phyloP scores from a whole-genome alignment of 2,888 invertebrate species.

The Cheilosia grossa region DNA sequence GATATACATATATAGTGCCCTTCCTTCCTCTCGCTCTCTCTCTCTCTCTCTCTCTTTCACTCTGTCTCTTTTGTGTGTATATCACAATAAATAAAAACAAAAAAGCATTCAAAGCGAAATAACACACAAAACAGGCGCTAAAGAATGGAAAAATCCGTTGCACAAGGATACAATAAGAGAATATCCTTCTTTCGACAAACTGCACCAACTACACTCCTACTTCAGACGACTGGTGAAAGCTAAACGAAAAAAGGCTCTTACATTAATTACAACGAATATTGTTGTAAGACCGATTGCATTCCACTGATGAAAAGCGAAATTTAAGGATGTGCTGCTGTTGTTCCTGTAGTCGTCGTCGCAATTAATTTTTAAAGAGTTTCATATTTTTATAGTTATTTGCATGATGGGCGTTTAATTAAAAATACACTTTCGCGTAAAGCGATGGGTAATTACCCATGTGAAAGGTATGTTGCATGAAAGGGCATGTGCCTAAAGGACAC shows the following conservation, averaged over 20 bases:
- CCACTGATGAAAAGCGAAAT: constrained; percentile 64
- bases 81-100: not conserved
- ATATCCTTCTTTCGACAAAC: constrained; percentile 23
- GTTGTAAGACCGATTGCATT: constrained; percentile 68
- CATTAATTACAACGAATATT: constrained; percentile 69
- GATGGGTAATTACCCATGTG: constrained; percentile 38
- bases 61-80: not conserved
- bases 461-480: not conserved
- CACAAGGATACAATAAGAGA: constrained; percentile 11
- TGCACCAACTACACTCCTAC: not conserved
- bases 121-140: constrained; percentile 11
- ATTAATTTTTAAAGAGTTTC: not conserved
- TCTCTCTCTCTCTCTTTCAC: not conserved
- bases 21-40: not conserved
- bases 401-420: constrained; percentile 49
- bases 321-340: constrained; percentile 22
- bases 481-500: not conserved
- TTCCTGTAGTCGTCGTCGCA: not conserved
- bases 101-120: constrained; percentile 21
- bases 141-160: constrained; percentile 22
- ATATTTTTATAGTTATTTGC: not conserved
- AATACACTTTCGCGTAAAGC: constrained; percentile 36
- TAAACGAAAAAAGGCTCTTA: constrained; percentile 59
- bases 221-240: constrained; percentile 10
- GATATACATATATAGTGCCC: not conserved